A percentile compares a stretch with the other conserved stretches of the same genome.
phyloP scores from a whole-genome alignment of 2,888 invertebrate species.

The Leptinotarsa peninsularis region DNA sequence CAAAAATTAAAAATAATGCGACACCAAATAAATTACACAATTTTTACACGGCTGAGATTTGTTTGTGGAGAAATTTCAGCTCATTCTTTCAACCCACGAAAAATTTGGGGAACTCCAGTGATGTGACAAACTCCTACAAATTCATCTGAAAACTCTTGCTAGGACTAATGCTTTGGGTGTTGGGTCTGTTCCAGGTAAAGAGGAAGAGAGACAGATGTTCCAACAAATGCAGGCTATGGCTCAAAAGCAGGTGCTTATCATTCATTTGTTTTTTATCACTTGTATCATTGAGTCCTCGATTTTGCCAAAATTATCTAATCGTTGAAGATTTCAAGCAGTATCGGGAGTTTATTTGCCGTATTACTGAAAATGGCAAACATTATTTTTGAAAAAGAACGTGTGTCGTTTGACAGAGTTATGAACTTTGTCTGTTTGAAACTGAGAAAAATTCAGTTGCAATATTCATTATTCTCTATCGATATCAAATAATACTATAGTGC shows the following conservation, averaged over 20 bases:
- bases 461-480: too few relatives aligned
- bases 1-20: too few relatives aligned
- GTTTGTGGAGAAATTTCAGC: background rate
- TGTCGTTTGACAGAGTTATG: too few relatives aligned
- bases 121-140: conserved; percentile 32
- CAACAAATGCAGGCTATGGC: conserved; percentile 97
- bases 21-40: background rate
- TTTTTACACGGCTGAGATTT: background rate
- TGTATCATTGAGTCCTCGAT: conserved; percentile 36
- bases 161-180: conserved; percentile 62
- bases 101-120: conserved; percentile 21
- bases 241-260: conserved; percentile 88
- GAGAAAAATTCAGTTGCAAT: too few relatives aligned
- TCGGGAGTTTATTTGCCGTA: too few relatives aligned
- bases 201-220: conserved; percentile 95
- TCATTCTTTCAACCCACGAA: background rate
- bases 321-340: too few relatives aligned
- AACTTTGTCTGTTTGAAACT: too few relatives aligned
- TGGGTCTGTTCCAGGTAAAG: conserved; percentile 84
- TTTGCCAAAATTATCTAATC: background rate
- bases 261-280: conserved; percentile 36
- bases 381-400: too few relatives aligned
- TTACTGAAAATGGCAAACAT: too few relatives aligned
- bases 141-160: conserved; percentile 37
- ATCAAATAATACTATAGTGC: too few relatives aligned